phyloP scores from a whole-genome alignment of 2,888 invertebrate genomes.

The Calameuta idolon region DNA sequence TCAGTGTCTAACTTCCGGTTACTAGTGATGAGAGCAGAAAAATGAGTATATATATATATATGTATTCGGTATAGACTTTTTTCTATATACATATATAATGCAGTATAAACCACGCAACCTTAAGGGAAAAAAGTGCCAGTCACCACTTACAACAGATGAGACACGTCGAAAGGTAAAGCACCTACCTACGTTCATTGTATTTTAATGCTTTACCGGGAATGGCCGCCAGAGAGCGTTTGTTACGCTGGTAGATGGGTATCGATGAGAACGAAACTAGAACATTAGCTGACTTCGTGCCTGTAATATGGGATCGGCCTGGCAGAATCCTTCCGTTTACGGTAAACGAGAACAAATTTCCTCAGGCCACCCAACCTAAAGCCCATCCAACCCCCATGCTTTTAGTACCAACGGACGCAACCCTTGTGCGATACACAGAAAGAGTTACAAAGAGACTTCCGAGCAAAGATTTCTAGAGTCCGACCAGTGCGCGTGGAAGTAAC shows the following conservation, averaged over 20 bases:
- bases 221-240: slow-evolving; percentile 14
- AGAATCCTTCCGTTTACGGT: slow-evolving; percentile 8
- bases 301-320: slow-evolving; percentile 15
- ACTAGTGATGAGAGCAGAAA: no score
- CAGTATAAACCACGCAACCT: neutral
- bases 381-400: no score
- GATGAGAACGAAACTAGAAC: slow-evolving; percentile 16
- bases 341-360: slow-evolving; percentile 12
- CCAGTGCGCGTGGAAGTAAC: no score
- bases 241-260: slow-evolving; percentile 18
- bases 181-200: slow-evolving; percentile 16
- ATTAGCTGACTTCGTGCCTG: slow-evolving; percentile 13
- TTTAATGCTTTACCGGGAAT: slow-evolving; percentile 13
- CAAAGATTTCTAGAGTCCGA: no score
- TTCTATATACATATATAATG: neutral
- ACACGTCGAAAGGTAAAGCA: slow-evolving; percentile 6
- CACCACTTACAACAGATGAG: slow-evolving; percentile 1
- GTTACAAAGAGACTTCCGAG: no score
- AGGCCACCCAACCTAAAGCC: neutral
- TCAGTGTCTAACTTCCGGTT: no score
- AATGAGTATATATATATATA: no score
- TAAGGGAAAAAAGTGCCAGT: slow-evolving; percentile 3
- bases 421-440: no score
- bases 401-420: no score
- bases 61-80: no score